These are phyloP conservation scores for Uropetala carovei DNA, from an alignment of 2,888 invertebrate species.

Conservation along the genomic window DNA sequence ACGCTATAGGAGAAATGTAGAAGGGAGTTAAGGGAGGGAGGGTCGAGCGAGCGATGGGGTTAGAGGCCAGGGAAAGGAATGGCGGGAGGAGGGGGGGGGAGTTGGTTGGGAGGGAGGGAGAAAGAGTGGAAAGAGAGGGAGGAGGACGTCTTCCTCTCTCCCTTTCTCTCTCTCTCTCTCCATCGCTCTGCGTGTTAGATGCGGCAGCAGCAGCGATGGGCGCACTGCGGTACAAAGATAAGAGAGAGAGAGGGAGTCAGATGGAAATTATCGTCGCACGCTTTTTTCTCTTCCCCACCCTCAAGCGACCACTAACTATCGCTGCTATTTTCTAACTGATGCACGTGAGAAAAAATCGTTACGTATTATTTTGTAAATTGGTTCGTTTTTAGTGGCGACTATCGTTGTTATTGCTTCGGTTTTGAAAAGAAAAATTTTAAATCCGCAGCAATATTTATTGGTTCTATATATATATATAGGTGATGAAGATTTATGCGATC, in stretches of 20 bases:
- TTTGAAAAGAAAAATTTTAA: too few relatives aligned
- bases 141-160: neutral
- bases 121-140: neutral
- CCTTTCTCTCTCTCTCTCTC: neutral
- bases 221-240: constrained; percentile 29
- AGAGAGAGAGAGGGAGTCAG: neutral
- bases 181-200: constrained; percentile 26
- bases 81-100: neutral
- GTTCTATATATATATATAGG: too few relatives aligned
- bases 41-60: neutral
- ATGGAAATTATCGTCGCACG: neutral
- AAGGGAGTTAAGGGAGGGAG: neutral
- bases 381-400: too few relatives aligned
- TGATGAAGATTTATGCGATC: too few relatives aligned
- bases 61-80: neutral
- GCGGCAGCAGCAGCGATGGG: constrained; percentile 13
- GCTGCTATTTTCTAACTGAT: too few relatives aligned
- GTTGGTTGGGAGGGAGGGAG: neutral
- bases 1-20: too few relatives aligned
- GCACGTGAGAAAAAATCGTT: too few relatives aligned
- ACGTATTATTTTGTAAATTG: too few relatives aligned
- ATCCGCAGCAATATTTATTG: too few relatives aligned
- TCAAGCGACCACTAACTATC: neutral
- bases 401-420: too few relatives aligned
- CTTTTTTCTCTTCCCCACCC: neutral